Base-by-base conservation (phyloP, 2,888 invertebrate genomes). In the Drosophila robusta region DNA sequence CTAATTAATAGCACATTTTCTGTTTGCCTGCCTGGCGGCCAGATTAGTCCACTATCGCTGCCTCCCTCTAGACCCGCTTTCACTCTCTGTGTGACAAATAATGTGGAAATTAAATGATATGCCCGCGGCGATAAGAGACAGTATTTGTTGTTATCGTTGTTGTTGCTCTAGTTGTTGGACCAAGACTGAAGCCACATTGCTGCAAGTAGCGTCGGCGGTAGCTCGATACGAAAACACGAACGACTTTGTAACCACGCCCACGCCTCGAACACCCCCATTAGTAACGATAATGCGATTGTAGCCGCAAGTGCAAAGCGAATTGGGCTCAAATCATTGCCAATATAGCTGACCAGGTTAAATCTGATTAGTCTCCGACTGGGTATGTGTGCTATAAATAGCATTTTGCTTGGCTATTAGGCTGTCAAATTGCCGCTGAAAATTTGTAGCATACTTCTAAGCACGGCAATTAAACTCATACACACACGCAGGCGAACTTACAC, bases 61-160 rank as follows among this genome's bases (percentile, higher is more conserved):
- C 39, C 34, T 34, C 8, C n/a, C 16, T 4, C 36, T 29, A 6
- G n/a, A 22, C n/a, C 38, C 11, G n/a, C 32, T 36, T 42, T 55
- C 36, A 51, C 8, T 41, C 67, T 56, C 44, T 72, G 65, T 76
- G 75, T 81, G 87, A 87, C 84, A 85, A 85, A 89, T 85, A 89
- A 89, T 84, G 85, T 81, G 81, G 84, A 85, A 85, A 89, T 85
- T 84, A 89, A 89, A 85, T 87, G 87, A 87, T 80, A 88, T 84
- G 79, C 87, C 72, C 38, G 55, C 18, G 65, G 83, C 78, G 88
- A 83, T 88, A 88, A 75, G 84, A 68, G 68, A 80, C 65, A 63
- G 47, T 62, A 56, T 67, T 76, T 57, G 47, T 38, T 16, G 47
- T 65, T 72, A 63, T 66, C 51, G 44, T 54, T 57, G 36, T 56